Evolutionary conservation across 1,140 invertebrate genomes (phyloP).

Genomic region (Bilobella aurantiaca): DNA sequence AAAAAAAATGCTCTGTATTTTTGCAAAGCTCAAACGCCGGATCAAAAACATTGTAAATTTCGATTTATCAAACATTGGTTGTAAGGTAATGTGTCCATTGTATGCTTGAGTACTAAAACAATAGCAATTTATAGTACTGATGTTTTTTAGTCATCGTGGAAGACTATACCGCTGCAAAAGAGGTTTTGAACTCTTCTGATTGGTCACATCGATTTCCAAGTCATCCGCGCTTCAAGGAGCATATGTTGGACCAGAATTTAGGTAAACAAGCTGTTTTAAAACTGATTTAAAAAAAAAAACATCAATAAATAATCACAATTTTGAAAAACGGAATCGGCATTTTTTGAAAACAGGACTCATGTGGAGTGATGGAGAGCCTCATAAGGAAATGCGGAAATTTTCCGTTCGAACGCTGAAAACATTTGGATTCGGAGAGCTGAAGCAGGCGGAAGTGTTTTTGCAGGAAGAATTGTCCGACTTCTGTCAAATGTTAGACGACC

Average conservation of each 20-base stretch:
- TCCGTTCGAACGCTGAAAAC: not conserved
- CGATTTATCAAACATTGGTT: not conserved
- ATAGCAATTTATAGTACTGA: not conserved
- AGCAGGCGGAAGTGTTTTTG: not conserved
- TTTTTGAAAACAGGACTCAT: conserved; percentile 5
- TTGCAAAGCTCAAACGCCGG: too few species aligned
- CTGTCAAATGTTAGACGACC: not conserved
- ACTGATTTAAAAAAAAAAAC: not conserved
- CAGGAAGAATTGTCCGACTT: conserved; percentile 4
- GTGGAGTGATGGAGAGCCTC: not conserved
- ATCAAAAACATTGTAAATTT: too few species aligned
- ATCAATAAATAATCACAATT: too few species aligned
- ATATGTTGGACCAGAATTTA: conserved; percentile 3
- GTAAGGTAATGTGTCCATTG: too few species aligned
- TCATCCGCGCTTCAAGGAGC: conserved; percentile 4
- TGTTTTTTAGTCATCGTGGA: not conserved
- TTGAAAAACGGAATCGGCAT: too few species aligned
- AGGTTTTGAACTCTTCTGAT: not conserved
- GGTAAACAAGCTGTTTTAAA: conserved; percentile 4
- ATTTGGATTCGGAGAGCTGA: conserved; percentile 11
- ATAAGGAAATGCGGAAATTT: conserved; percentile 9
- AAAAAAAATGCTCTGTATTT: too few species aligned
- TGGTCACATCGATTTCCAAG: not conserved
- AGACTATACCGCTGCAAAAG: not conserved
- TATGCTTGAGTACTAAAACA: too few species aligned